Evolutionary conservation across 2,888 invertebrate genomes (phyloP), one percentile per base, ranked within the genome.

Genomic region (Acanthosepion pharaonis): DNA sequence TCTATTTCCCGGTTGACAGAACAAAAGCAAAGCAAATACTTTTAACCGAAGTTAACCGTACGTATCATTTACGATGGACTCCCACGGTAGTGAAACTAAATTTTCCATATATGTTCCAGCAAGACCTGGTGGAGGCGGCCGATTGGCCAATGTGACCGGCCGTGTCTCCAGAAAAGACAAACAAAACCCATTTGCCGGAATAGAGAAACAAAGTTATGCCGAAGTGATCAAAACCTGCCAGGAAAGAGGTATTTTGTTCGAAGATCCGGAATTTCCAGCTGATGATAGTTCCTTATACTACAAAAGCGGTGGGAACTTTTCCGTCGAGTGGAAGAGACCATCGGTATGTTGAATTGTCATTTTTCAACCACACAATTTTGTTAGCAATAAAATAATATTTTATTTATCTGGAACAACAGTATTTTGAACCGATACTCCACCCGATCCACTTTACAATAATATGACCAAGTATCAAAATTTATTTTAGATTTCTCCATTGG

Each of bases 151-250:
- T 42, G 94, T 96, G 18, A 93, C 94, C 2, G 96, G 96, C 1
- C 95, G 96, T 5, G 55, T 95, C 42, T 94, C 95, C 5, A 95
- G 96, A 23, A 95, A 95, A 91, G 96, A 96, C 23, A 96, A 95
- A 95, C 96, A 96, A 91, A 95, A 96, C 94, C 96, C 96, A 0
- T 97, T 97, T 93, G 94, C 96, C 23, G 96, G 96, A 91, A 94
- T 55, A 91, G 91, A 28, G n/a, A 51, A 55, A 49, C 53, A 49
- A 48, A 53, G 9, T 9, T 92, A 3, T 59, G 94, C 53, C 55
- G 93, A 51, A 95, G 95, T 6, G 96, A 96, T 94, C 95, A 96
- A 25, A 1, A 78, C 78, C n/a, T 78, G 78, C 15, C n/a, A 2
- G 78, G 78, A 78, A 15, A 78, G 11, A 78, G 33, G 78, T 5